A percentile compares a stretch with the other conserved stretches of the same genome.
Evolutionary conservation across 2,888 invertebrate genomes (phyloP).

Genomic region (Gari tellinella): DNA sequence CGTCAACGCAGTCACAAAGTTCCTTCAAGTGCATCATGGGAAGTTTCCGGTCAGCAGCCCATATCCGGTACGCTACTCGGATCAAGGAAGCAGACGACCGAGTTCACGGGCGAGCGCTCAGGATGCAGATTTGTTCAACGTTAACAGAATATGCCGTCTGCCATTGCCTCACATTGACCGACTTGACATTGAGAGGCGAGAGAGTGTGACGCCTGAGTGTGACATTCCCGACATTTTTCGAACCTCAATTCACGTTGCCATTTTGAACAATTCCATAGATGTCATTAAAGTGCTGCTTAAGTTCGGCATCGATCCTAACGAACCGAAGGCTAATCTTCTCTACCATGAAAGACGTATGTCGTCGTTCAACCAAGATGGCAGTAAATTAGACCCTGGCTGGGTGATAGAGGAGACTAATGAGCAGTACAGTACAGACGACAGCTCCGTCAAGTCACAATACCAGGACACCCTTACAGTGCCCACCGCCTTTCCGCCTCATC

Average conservation of each 20-base stretch:
- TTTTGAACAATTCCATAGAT: constrained; percentile 87
- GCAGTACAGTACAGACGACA: background rate
- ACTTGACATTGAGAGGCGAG: constrained; percentile 76
- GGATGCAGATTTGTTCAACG: constrained; percentile 79
- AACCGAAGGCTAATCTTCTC: constrained; percentile 83
- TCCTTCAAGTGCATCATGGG: constrained; percentile 86
- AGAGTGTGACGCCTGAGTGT: constrained; percentile 78
- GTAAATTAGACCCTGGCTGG: constrained; percentile 39
- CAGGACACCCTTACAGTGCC: no score
- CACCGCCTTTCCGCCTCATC: constrained; percentile 8
- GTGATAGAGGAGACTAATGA: constrained; percentile 47
- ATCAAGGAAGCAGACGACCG: constrained; percentile 67
- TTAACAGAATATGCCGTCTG: constrained; percentile 63
- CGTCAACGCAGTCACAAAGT: constrained; percentile 85
- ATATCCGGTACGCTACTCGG: constrained; percentile 2
- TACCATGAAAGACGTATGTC: constrained; percentile 42
- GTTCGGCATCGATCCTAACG: constrained; percentile 87
- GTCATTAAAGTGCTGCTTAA: constrained; percentile 86
- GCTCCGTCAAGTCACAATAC: background rate
- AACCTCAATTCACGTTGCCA: constrained; percentile 87
- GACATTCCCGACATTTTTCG: constrained; percentile 85
- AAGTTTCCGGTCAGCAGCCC: constrained; percentile 75
- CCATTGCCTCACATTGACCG: constrained; percentile 83
- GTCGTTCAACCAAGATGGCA: constrained; percentile 37
- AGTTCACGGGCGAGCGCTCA: constrained; percentile 74